phyloP scores from a whole-genome alignment of 2,797 vertebrate species.

The Sebastolobus alascanus region DNA sequence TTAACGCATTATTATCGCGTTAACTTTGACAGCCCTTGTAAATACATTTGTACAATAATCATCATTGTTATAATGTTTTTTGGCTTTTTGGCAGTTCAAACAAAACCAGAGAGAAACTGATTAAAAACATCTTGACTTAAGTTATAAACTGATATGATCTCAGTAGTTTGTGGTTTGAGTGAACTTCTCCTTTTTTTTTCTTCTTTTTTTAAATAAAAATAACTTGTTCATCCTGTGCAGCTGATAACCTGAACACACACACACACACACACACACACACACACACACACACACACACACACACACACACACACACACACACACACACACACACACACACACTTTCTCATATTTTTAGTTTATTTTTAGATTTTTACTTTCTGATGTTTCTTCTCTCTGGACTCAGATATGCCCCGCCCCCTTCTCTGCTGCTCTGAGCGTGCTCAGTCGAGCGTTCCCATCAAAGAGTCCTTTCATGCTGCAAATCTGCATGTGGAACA shows the following conservation, averaged over 20 bases:
- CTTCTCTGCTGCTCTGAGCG: constrained; percentile 41
- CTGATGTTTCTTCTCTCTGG: neutral
- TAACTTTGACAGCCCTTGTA: no score
- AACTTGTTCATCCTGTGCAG: constrained; percentile 6
- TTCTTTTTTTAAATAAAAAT: neutral
- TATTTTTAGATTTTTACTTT: constrained; percentile 25
- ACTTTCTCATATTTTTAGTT: neutral
- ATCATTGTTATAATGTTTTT: neutral
- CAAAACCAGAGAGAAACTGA: neutral
- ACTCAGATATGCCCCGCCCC: constrained; percentile 33
- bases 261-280: neutral
- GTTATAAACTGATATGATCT: neutral
- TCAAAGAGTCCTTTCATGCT: constrained; percentile 77
- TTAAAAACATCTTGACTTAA: neutral
- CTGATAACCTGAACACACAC: constrained; percentile 8
- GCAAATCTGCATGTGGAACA: constrained; percentile 40
- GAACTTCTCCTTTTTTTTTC: constrained; percentile 7
- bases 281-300: neutral
- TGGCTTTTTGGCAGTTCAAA: neutral
- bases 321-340: neutral
- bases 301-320: neutral
- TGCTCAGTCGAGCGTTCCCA: constrained; percentile 47
- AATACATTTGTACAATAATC: neutral
- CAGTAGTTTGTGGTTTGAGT: constrained; percentile 6
- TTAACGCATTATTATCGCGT: no score